Base-by-base conservation (phyloP, 2,888 invertebrate species). In the Eupithecia vulgata region DNA sequence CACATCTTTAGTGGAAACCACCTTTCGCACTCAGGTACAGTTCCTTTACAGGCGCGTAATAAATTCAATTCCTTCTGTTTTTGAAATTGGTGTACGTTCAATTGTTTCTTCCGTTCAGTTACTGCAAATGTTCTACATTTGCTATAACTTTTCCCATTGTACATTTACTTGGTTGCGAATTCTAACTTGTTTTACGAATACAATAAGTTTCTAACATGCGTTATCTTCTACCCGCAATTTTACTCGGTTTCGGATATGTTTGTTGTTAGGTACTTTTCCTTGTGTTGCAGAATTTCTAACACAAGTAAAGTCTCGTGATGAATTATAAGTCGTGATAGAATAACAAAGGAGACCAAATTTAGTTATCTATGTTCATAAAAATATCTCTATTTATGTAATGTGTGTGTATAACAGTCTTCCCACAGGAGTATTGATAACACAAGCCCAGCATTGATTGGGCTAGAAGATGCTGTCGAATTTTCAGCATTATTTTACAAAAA, bases 31-130 rank as follows among this genome's bases (percentile, higher is more conserved):
- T 15, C 62, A 64, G 21, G 4, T 59, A 68, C 34, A 59, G 68
- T 68, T 57, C 57, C 57, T 57, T 57, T 75, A 67, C 70, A 82
- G 86, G 80, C 87, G 87, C 86, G 83, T 85, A 88, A 88, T 91
- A 90, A 89, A 91, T 91, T 90, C 84, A 89, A 89, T 90, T 88
- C 80, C 73, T 82, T 81, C 80, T 81, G 78, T 85, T 87, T 87
- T 82, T 79, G 82, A 85, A 83, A 87, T 87, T 85, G 85, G 83
- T 83, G 81, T 83, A 79, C 78, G 83, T 81, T 87, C 83, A 81
- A 83, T 85, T 83, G 81, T 82, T 81, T 81, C 79, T 71, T 68
- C 73, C 73, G 17, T 66, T 72, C 45, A 70, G 77, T 80, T 74
- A 76, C 25, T 42, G 67, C 65, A 71, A 62, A 68, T n/a, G 64